Evolutionary conservation across 1,140 invertebrate genomes (phyloP).

Genomic region (Pogonus chalceus): DNA sequence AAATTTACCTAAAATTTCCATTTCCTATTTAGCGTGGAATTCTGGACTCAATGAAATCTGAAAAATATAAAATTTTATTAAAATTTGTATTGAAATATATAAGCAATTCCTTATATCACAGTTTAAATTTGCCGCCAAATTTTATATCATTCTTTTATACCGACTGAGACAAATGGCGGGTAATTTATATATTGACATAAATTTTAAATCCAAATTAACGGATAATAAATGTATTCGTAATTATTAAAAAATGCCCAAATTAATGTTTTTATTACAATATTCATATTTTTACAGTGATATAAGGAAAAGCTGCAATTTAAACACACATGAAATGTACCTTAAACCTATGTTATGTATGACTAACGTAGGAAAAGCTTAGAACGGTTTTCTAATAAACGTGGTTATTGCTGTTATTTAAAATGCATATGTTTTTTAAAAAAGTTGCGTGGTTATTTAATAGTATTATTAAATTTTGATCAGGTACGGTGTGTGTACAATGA

Average conservation of each 20-base stretch:
- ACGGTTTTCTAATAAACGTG: too few relatives aligned
- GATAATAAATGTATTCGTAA: background rate
- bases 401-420: too few relatives aligned
- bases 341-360: too few relatives aligned
- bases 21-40: too few relatives aligned
- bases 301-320: background rate
- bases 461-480: background rate
- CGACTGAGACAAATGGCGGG: background rate
- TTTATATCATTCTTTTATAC: background rate
- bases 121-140: background rate
- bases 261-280: constrained; percentile 6
- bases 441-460: background rate
- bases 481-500: background rate
- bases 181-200: background rate
- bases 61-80: too few relatives aligned
- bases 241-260: background rate
- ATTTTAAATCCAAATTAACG: too few relatives aligned
- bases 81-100: background rate
- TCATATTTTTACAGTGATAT: background rate
- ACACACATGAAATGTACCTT: too few relatives aligned
- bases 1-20: too few relatives aligned
- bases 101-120: background rate
- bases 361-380: too few relatives aligned
- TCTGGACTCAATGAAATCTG: too few relatives aligned
- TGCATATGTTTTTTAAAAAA: too few relatives aligned